A percentile compares a stretch with the other conserved stretches of the same genome.
Conservation (phyloP, 2,113 vertebrate genomes). For the Clarias batrachus region DNA sequence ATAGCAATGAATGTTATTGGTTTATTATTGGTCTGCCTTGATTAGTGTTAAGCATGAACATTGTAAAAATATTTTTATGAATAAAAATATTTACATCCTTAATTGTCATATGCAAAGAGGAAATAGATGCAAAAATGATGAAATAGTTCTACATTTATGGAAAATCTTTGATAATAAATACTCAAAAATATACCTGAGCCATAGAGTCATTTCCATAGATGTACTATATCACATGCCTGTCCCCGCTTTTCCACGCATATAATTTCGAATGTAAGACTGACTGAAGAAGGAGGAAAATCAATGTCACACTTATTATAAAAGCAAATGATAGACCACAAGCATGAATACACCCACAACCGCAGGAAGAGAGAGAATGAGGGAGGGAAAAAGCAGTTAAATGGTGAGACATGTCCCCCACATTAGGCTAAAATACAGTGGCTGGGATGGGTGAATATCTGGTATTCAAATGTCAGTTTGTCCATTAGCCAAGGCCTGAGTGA, state of each 20-base stretch:
- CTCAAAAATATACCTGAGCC: neutral
- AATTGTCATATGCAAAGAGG: neutral
- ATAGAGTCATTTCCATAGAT: neutral
- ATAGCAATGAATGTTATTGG: too few relatives aligned
- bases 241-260: neutral
- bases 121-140: neutral
- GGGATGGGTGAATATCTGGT: slow-evolving; percentile 24
- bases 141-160: too few relatives aligned
- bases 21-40: too few relatives aligned
- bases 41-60: too few relatives aligned
- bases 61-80: neutral
- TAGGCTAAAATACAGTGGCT: slow-evolving; percentile 33
- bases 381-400: slow-evolving; percentile 1
- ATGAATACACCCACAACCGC: slow-evolving; percentile 11
- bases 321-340: slow-evolving; percentile 28
- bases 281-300: slow-evolving; percentile 24
- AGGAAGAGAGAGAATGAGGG: neutral
- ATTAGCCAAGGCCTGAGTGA: slow-evolving; percentile 43
- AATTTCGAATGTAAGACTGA: neutral
- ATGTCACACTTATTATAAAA: slow-evolving; percentile 40
- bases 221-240: slow-evolving; percentile 1
- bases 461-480: slow-evolving; percentile 55
- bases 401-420: slow-evolving; percentile 10
- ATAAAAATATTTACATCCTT: neutral
- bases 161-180: neutral